Percentiles rank a stretch among this genome's conserved stretches.
Evolutionary conservation across 2,888 invertebrate genomes (phyloP).

Genomic region (Sinopyrophorus schimmeli): DNA sequence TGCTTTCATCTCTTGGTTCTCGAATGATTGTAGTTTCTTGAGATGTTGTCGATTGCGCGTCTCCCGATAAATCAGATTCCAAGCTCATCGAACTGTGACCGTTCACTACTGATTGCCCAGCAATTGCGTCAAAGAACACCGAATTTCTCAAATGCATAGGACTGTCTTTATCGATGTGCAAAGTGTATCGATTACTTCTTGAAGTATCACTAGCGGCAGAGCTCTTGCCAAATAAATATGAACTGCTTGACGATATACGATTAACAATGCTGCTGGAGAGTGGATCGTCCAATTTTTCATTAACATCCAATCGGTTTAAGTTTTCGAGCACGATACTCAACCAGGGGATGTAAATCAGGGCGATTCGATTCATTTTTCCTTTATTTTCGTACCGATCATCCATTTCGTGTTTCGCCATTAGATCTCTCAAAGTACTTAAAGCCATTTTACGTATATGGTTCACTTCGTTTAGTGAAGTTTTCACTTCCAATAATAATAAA

Average conservation of each 20-base stretch:
- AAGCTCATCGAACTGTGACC: slow-evolving; percentile 76
- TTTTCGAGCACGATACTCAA: slow-evolving; percentile 87
- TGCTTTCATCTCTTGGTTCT: slow-evolving; percentile 50
- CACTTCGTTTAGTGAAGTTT: slow-evolving; percentile 82
- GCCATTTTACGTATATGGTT: slow-evolving; percentile 81
- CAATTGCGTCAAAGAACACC: slow-evolving; percentile 70
- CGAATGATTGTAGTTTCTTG: slow-evolving; percentile 64
- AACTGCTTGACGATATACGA: slow-evolving; percentile 63
- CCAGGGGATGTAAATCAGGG: slow-evolving; percentile 90
- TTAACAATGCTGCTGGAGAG: slow-evolving; percentile 52
- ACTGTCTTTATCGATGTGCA: slow-evolving; percentile 74
- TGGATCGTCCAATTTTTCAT: slow-evolving; percentile 54
- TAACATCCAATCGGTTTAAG: slow-evolving; percentile 70
- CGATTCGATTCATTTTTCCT: slow-evolving; percentile 81
- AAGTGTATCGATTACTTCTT: slow-evolving; percentile 65
- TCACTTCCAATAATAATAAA: slow-evolving; percentile 84
- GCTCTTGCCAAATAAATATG: slow-evolving; percentile 61
- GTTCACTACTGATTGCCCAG: slow-evolving; percentile 71
- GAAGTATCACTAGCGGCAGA: slow-evolving; percentile 59
- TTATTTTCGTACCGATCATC: slow-evolving; percentile 78
- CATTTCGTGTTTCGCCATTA: slow-evolving; percentile 91
- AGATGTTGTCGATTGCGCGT: slow-evolving; percentile 61
- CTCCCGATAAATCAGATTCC: slow-evolving; percentile 73
- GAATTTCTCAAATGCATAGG: slow-evolving; percentile 79
- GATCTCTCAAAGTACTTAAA: slow-evolving; percentile 77